These are phyloP conservation scores for Streptopelia turtur DNA, from an alignment of 2,797 vertebrate species.

Conservation along the genomic window DNA sequence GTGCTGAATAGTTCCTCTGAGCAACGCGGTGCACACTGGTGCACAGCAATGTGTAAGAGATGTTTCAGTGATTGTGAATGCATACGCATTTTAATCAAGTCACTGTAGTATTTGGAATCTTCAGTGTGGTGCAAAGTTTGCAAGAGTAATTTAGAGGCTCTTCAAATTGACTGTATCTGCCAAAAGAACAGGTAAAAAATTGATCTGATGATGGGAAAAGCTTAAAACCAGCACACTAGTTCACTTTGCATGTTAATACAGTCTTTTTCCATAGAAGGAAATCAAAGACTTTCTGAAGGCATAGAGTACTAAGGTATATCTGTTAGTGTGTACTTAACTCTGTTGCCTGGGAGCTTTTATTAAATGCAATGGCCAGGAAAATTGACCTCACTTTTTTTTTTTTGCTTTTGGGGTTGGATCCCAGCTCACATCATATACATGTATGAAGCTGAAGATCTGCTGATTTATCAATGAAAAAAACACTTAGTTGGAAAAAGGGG, in stretches of 20 bases:
- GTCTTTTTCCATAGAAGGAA: conserved; percentile 41
- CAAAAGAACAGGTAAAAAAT: background rate
- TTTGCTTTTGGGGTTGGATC: conserved; percentile 5
- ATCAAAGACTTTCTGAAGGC: conserved; percentile 49
- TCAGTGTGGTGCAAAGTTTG: background rate
- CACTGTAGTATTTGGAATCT: background rate
- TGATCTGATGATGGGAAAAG: conserved; percentile 34
- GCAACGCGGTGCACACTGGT: background rate
- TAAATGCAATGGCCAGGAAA: conserved; percentile 61
- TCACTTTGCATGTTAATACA: conserved; percentile 24
- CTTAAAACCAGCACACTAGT: conserved; percentile 18
- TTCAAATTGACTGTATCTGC: background rate
- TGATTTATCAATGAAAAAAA: conserved; percentile 54
- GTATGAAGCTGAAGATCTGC: conserved; percentile 63
- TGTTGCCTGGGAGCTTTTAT: conserved; percentile 59
- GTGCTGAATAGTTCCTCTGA: background rate
- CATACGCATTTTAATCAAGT: background rate
- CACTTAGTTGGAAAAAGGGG: conserved; percentile 51
- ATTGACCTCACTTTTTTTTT: conserved; percentile 45
- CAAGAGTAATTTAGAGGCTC: background rate
- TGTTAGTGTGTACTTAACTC: conserved; percentile 49
- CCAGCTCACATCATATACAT: conserved; percentile 15
- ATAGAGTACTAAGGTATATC: background rate
- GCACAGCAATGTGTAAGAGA: fast-evolving
- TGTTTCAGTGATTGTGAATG: background rate